Base-by-base conservation (phyloP, 2,797 vertebrate genomes). In the Oryzias dopingdopingensis region DNA sequence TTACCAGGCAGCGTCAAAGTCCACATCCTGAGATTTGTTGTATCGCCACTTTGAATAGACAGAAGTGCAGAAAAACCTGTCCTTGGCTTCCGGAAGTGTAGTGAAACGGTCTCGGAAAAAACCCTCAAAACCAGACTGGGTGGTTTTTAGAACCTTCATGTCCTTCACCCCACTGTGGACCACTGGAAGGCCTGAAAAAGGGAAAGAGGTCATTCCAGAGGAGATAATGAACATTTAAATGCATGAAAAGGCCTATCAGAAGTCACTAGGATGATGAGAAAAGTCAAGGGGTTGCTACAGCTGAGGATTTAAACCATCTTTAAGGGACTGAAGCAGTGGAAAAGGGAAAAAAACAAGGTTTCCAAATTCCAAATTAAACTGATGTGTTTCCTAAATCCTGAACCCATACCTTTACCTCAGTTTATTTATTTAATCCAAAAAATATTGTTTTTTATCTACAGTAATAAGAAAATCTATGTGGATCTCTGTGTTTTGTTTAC, bases 91-190 rank as follows among this genome's bases (percentile, higher is more conserved):
- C 1, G 92, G 88, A 70, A 99, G 92, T 0, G 95, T 98, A 10
- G 96, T 99, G 65, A 95, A 93, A 59, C 90, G 92, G 59, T 96
- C 94, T 70, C 82, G 91, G 29, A 89, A 73, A 79, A 99, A 99
- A 6, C 94, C 93, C 79, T 93, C 92, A 61, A 99, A 99, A 62
- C 96, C 96, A 42, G 96, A 98, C 85, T 96, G 93, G 0, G 96
- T 97, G 7, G 96, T 96, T 88, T 99, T 99, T 80, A 99, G 88
- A 55, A 99, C 84, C 58, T 92, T 95, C 87, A 99, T 93, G 74
- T 95, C 90, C 82, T 92, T 95, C 58, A 99, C 77, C 68, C 97
- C 97, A 52, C 94, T 91, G 84, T 93, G 90, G 79, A 99, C 53
- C 61, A 95, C 83, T 0, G 96, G 93, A 53, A 67, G 50, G 51